These are phyloP conservation scores for Amblyteles armatorius DNA, from an alignment of 2,888 invertebrate species.

Conservation along the genomic window DNA sequence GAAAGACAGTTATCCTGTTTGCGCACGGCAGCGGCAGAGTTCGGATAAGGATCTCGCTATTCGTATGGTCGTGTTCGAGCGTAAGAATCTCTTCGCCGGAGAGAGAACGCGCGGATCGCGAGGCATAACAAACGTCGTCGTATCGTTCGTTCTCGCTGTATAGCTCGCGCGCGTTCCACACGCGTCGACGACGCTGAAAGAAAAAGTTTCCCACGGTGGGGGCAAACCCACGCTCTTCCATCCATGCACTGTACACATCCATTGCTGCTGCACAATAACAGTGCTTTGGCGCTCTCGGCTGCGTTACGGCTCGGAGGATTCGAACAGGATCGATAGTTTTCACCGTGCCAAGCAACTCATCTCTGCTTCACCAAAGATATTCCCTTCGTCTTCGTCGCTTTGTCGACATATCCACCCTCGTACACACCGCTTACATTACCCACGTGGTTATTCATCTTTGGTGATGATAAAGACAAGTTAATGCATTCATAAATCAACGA, in stretches of 20 bases:
- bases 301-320: slow-evolving; percentile 42
- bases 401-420: neutral
- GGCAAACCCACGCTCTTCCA: slow-evolving; percentile 66
- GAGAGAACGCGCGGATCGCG: slow-evolving; percentile 51
- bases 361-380: slow-evolving; percentile 31
- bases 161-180: slow-evolving; percentile 65
- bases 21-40: slow-evolving; percentile 48
- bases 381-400: slow-evolving; percentile 1
- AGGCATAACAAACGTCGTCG: slow-evolving; percentile 42
- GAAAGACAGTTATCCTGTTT: slow-evolving; percentile 62
- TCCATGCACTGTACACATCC: slow-evolving; percentile 18
- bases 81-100: slow-evolving; percentile 54
- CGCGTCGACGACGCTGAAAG: slow-evolving; percentile 63
- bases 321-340: slow-evolving; percentile 61
- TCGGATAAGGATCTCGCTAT: slow-evolving; percentile 66
- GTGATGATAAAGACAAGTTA: slow-evolving; percentile 20
- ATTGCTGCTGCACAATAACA: neutral
- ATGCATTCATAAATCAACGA: slow-evolving; percentile 40
- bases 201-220: slow-evolving; percentile 69
- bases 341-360: slow-evolving; percentile 40
- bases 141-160: slow-evolving; percentile 28
- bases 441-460: slow-evolving; percentile 43
- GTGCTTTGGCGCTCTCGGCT: neutral
- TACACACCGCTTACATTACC: neutral
- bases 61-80: slow-evolving; percentile 63